Evolutionary conservation across 2,797 vertebrate genomes (phyloP).

Genomic region (Petrocephalus schoutedeni): DNA sequence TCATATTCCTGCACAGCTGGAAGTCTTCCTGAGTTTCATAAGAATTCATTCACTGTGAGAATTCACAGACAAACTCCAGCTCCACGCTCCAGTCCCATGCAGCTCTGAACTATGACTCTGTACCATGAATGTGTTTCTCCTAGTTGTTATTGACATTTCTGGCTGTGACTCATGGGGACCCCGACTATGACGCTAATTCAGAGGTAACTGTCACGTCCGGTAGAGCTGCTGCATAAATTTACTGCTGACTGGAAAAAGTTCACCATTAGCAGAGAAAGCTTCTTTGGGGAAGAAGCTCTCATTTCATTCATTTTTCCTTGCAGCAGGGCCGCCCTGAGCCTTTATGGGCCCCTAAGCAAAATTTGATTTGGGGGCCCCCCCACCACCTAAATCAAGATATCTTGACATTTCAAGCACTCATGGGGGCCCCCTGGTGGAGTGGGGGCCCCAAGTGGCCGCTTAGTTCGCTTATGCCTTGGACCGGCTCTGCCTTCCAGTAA

Average conservation of each 20-base stretch:
- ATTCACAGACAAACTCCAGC: not conserved
- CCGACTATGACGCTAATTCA: not conserved
- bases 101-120: not conserved
- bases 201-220: not conserved
- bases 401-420: too few species aligned
- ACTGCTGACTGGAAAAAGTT: not conserved
- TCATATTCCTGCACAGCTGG: not conserved
- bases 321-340: not conserved
- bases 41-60: not conserved
- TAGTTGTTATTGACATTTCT: not conserved
- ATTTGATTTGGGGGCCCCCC: too few species aligned
- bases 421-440: too few species aligned
- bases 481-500: not conserved
- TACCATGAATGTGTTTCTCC: not conserved
- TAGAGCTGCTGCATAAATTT: not conserved
- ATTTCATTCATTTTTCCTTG: not conserved
- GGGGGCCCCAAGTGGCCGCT: too few species aligned
- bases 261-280: not conserved
- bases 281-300: not conserved
- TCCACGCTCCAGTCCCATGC: not conserved
- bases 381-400: too few species aligned
- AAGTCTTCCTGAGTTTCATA: not conserved
- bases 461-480: too few species aligned
- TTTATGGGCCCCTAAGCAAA: too few species aligned
- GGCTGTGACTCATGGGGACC: not conserved